These are phyloP conservation scores for Carcharodon carcharias DNA, from an alignment of 2,797 vertebrate species.

Conservation along the genomic window DNA sequence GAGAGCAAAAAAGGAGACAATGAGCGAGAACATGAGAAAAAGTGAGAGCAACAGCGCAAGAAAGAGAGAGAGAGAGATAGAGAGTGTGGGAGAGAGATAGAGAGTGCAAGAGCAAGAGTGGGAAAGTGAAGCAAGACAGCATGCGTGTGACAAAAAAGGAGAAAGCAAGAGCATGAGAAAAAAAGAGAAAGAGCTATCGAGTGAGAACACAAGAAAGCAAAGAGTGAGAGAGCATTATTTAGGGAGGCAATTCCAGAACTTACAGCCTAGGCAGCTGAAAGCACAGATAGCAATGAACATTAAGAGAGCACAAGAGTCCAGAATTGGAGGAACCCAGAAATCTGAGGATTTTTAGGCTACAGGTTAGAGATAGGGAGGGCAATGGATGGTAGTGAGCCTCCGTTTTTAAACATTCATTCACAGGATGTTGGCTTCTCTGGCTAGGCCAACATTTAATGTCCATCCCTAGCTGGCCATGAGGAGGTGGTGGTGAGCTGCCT, in stretches of 20 bases:
- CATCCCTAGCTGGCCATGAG: no score
- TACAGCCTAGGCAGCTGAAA: background rate
- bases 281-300: background rate
- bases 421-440: no score
- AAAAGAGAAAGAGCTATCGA: background rate
- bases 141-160: no score
- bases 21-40: background rate
- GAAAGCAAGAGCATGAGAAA: background rate
- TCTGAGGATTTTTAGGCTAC: background rate
- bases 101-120: no score
- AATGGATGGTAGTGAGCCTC: background rate
- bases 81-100: no score
- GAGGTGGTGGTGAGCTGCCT: no score
- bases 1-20: background rate
- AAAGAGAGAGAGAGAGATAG: background rate
- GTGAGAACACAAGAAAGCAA: background rate
- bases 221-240: background rate
- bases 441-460: no score
- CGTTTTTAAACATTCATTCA: no score
- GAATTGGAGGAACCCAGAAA: background rate
- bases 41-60: no score
- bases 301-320: background rate
- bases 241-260: background rate
- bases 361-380: background rate
- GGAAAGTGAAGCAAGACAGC: no score